phyloP scores from a whole-genome alignment of 2,797 vertebrate species.

The Hapalemur alaotrensis region DNA sequence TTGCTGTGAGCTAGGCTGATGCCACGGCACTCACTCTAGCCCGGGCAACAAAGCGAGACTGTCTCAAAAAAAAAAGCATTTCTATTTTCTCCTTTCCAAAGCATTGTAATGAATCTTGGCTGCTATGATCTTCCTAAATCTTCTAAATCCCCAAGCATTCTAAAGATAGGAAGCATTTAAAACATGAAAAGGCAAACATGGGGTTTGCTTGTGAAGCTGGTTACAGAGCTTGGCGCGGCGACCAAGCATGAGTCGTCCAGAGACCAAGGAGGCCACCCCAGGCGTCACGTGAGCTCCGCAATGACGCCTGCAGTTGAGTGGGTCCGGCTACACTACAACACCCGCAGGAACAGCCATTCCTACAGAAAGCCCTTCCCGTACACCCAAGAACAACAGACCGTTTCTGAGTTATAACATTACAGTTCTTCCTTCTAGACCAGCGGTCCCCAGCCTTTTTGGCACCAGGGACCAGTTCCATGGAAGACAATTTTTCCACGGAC shows the following conservation, averaged over 20 bases:
- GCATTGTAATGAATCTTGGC: neutral
- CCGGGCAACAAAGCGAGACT: too few relatives aligned
- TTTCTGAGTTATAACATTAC: neutral
- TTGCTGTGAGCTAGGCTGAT: too few relatives aligned
- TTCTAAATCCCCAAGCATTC: neutral
- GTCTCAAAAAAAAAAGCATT: too few relatives aligned
- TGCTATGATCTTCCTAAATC: neutral
- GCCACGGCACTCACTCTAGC: too few relatives aligned
- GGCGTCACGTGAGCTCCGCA: neutral
- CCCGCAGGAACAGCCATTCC: rapidly evolving
- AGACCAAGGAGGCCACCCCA: rapidly evolving
- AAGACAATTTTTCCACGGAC: too few relatives aligned
- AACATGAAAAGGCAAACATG: rapidly evolving
- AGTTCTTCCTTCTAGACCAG: neutral
- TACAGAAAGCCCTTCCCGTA: rapidly evolving
- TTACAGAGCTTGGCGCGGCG: too few relatives aligned
- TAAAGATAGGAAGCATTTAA: too few relatives aligned
- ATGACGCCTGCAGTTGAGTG: rapidly evolving
- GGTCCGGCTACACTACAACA: too few relatives aligned
- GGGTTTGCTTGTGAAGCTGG: neutral
- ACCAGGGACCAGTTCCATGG: too few relatives aligned
- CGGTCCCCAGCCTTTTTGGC: too few relatives aligned
- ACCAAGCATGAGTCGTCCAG: neutral
- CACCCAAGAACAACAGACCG: too few relatives aligned
- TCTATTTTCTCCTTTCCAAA: too few relatives aligned